A percentile compares a stretch with the other conserved stretches of the same genome.
phyloP scores from a whole-genome alignment of 2,797 vertebrate species.

The Argya squamiceps region DNA sequence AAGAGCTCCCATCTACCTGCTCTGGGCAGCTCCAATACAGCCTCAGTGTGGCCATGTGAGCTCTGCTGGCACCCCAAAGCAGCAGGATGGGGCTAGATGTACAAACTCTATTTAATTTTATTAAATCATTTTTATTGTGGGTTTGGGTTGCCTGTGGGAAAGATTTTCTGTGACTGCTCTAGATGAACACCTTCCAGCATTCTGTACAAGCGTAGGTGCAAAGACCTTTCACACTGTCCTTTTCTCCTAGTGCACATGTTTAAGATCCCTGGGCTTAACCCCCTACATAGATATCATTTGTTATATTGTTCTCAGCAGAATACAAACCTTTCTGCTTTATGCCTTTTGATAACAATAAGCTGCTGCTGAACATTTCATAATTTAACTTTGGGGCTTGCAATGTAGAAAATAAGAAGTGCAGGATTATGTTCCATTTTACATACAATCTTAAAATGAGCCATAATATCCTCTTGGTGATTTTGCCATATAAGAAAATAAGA shows the following conservation, averaged over 20 bases:
- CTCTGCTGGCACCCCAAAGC: neutral
- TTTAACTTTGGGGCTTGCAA: neutral
- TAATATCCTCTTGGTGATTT: neutral
- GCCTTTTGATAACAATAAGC: constrained; percentile 6
- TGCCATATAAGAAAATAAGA: neutral
- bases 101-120: neutral
- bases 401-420: neutral
- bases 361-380: neutral
- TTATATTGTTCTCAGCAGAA: neutral
- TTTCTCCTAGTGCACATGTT: neutral
- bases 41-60: neutral
- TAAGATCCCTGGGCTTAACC: neutral
- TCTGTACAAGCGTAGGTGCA: neutral
- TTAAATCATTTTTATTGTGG: neutral
- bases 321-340: neutral
- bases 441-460: neutral
- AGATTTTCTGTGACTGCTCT: neutral
- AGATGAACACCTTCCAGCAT: neutral
- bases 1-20: accelerated
- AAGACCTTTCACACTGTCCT: neutral
- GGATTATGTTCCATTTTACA: constrained; percentile 14
- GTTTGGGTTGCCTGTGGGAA: neutral
- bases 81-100: neutral
- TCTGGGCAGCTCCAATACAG: neutral
- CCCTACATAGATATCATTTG: accelerated